Evolutionary conservation across 2,888 invertebrate genomes (phyloP).

Genomic region (Platycheirus rosarum): DNA sequence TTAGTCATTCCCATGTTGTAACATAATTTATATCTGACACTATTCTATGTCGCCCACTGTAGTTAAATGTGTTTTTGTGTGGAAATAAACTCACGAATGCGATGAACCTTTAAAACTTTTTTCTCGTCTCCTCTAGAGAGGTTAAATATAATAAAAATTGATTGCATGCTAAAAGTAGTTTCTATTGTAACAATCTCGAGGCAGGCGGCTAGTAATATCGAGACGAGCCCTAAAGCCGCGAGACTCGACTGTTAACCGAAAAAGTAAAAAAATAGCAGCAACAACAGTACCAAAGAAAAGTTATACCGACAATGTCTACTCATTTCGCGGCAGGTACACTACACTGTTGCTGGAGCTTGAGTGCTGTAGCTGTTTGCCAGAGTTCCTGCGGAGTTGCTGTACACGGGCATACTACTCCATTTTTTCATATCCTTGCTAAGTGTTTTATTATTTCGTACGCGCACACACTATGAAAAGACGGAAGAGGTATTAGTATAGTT

Average conservation of each 20-base stretch:
- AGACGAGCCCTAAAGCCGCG: constrained; percentile 41
- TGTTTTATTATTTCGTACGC: constrained; percentile 73
- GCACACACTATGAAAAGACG: constrained; percentile 49
- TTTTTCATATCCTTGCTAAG: constrained; percentile 66
- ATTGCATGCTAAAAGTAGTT: constrained; percentile 69
- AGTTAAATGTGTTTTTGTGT: constrained; percentile 25
- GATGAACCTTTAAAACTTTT: constrained; percentile 65
- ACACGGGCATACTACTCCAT: constrained; percentile 20
- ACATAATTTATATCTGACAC: too few species aligned
- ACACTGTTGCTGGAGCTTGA: neutral
- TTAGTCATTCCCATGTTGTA: too few species aligned
- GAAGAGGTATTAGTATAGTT: constrained; percentile 41
- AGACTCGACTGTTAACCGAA: constrained; percentile 53
- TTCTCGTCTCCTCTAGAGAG: constrained; percentile 30
- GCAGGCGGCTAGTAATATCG: neutral
- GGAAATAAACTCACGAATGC: constrained; percentile 37
- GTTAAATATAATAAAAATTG: constrained; percentile 71
- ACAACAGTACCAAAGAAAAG: neutral
- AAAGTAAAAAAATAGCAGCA: neutral
- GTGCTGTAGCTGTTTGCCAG: constrained; percentile 1
- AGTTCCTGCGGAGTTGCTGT: neutral
- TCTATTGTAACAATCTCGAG: constrained; percentile 35
- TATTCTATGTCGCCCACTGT: constrained; percentile 4
- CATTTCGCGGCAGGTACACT: constrained; percentile 20
- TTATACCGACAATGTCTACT: constrained; percentile 8